Conservation (phyloP, 2,797 vertebrate genomes). For the Hephaestus fuliginosus region DNA sequence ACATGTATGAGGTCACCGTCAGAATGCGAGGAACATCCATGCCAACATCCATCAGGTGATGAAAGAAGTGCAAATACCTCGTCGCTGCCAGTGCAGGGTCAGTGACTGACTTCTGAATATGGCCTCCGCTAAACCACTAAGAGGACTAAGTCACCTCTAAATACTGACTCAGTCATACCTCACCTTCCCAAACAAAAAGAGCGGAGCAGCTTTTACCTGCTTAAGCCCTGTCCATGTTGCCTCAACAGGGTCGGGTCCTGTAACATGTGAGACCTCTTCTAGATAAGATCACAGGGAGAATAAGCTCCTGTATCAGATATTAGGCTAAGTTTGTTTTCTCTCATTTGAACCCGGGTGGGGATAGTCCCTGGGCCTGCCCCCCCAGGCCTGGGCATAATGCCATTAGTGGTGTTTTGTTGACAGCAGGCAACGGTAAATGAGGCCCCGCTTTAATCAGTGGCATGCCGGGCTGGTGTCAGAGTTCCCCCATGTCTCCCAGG, state of each 20-base stretch:
- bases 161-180: constrained; percentile 41
- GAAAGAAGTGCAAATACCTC: constrained; percentile 81
- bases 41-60: constrained; percentile 77
- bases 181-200: constrained; percentile 57
- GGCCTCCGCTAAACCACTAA: constrained; percentile 49
- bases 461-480: constrained; percentile 88
- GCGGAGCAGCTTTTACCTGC: constrained; percentile 64
- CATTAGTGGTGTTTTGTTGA: constrained; percentile 90
- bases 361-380: constrained; percentile 76
- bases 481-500: constrained; percentile 89
- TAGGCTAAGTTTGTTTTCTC: constrained; percentile 82
- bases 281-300: constrained; percentile 81
- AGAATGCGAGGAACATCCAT: constrained; percentile 70
- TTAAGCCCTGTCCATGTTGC: constrained; percentile 63
- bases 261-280: constrained; percentile 57
- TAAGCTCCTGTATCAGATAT: constrained; percentile 84
- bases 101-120: constrained; percentile 64
- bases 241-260: constrained; percentile 47
- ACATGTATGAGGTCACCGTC: constrained; percentile 82
- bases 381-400: constrained; percentile 86
- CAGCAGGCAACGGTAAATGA: constrained; percentile 88
- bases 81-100: constrained; percentile 65
- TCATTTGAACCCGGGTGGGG: constrained; percentile 82
- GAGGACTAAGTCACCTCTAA: constrained; percentile 70
- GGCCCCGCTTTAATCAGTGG: constrained; percentile 89